Evolutionary conservation across 2,888 invertebrate species (phyloP), one percentile per base, ranked within the genome.

Genomic region (Scrobipalpa costella): DNA sequence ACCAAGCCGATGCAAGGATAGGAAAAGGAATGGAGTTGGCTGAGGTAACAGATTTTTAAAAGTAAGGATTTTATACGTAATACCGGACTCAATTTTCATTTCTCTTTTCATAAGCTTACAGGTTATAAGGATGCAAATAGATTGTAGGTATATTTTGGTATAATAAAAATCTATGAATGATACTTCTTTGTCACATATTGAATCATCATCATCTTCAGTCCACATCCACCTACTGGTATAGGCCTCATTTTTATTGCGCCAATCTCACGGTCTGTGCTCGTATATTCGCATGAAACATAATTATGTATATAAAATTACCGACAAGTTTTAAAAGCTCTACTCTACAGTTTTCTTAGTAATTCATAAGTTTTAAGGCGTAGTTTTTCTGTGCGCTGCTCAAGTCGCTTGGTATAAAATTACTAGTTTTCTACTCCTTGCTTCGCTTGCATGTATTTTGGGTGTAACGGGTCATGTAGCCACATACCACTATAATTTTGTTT

Each of bases 1-100:
- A 86, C 73, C 76, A 70, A 76, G 78, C 88, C 89, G 89, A 89
- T 81, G 86, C 77, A 73, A 73, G 71, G 69, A 71, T 68, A 75
- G 65, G 63, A 67, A 73, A 76, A 72, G 63, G 63, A 40, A 57
- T 78, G 70, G 81, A 83, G 78, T 69, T 49, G 73, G 6, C 57
- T 13, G 13, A 11, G 9, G 1, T 15, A 55, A 49, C 21, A 55
- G 7, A 15, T 17, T n/a, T 5, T 57, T 50, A 34, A 57, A 55
- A 17, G 13, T 33, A 7, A 33, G n/a, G n/a, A n/a, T n/a, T n/a
- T n/a, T n/a, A n/a, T n/a, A n/a, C n/a, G n/a, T n/a, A n/a, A n/a
- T n/a, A n/a, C n/a, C n/a, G n/a, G n/a, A n/a, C n/a, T n/a, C n/a
- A n/a, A n/a, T n/a, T n/a, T n/a, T n/a, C n/a, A n/a, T n/a, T n/a